Conservation (phyloP, 2,888 invertebrate genomes). For the Meteorus cinctellus region DNA sequence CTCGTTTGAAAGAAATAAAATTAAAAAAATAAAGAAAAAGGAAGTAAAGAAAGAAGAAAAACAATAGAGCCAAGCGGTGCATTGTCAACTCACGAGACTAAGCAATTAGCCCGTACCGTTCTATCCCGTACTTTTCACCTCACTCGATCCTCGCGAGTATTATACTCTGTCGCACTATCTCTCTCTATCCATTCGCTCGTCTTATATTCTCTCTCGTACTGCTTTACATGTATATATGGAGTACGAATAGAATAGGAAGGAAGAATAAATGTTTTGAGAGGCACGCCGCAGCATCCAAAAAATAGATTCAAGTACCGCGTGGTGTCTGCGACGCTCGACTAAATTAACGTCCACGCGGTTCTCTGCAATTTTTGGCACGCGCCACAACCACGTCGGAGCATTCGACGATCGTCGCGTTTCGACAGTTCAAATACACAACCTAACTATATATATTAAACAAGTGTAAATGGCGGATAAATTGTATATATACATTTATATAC, state of each 20-base stretch:
- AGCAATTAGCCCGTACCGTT: slow-evolving; percentile 54
- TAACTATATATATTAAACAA: background rate
- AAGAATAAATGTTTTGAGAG: slow-evolving; percentile 37
- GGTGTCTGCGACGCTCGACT: slow-evolving; percentile 70
- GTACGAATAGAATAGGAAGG: slow-evolving; percentile 37
- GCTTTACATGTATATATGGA: slow-evolving; percentile 19
- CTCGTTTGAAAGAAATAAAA: slow-evolving; percentile 47
- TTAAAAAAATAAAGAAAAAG: slow-evolving; percentile 33
- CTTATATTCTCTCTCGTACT: slow-evolving; percentile 39
- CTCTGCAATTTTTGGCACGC: slow-evolving; percentile 62
- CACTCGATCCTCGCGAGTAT: slow-evolving; percentile 4
- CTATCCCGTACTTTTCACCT: slow-evolving; percentile 29
- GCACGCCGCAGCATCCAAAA: slow-evolving; percentile 53
- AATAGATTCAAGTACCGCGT: slow-evolving; percentile 69
- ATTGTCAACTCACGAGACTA: slow-evolving; percentile 53
- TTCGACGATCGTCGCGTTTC: slow-evolving; percentile 30
- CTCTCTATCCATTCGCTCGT: slow-evolving; percentile 23
- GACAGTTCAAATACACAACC: slow-evolving; percentile 22
- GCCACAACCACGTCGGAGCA: slow-evolving; percentile 41
- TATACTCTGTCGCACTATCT: background rate
- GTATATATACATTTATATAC: background rate
- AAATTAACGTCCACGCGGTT: slow-evolving; percentile 72
- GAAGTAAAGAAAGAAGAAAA: background rate
- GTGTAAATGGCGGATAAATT: background rate
- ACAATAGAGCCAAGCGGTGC: slow-evolving; percentile 37